A percentile compares a stretch with the other conserved stretches of the same genome.
Conservation (phyloP, 2,888 invertebrate species). For the Drosophila rellima region DNA sequence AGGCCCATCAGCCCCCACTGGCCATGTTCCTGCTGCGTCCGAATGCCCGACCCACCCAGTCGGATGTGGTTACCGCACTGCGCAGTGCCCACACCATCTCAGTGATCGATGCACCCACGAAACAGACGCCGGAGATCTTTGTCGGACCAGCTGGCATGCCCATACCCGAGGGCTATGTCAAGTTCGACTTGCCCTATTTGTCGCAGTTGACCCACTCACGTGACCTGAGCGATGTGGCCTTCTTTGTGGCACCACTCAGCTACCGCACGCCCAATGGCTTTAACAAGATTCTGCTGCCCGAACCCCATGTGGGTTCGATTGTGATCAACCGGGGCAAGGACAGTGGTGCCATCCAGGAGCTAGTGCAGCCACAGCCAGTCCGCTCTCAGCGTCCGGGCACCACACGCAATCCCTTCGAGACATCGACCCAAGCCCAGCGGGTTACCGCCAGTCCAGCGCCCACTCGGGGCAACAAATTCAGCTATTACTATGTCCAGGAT, state of each 20-base stretch:
- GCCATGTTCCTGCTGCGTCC: constrained; percentile 91
- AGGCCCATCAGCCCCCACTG: constrained; percentile 93
- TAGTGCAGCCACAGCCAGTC: constrained; percentile 37
- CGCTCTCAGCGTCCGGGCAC: constrained; percentile 62
- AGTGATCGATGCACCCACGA: constrained; percentile 91
- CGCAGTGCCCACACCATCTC: constrained; percentile 91
- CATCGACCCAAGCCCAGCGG: constrained; percentile 59
- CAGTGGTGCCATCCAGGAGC: constrained; percentile 21
- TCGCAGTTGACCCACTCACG: constrained; percentile 87
- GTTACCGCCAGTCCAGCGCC: constrained; percentile 38
- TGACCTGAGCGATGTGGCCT: constrained; percentile 91
- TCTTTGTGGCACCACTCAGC: constrained; percentile 94
- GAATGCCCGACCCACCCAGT: constrained; percentile 87
- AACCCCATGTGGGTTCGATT: constrained; percentile 94
- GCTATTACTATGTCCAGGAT: constrained; percentile 81
- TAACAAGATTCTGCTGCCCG: constrained; percentile 93
- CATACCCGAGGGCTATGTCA: constrained; percentile 90
- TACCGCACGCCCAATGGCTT: constrained; percentile 94
- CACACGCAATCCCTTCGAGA: constrained; percentile 64
- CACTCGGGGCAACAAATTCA: constrained; percentile 82
- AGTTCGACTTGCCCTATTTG: constrained; percentile 93
- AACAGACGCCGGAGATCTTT: constrained; percentile 91
- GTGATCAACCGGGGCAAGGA: constrained; percentile 88
- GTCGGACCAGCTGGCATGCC: constrained; percentile 92
- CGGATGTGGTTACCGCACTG: constrained; percentile 90